Evolutionary conservation across 2,113 vertebrate species (phyloP).

Genomic region (Stictonetta naevosa): DNA sequence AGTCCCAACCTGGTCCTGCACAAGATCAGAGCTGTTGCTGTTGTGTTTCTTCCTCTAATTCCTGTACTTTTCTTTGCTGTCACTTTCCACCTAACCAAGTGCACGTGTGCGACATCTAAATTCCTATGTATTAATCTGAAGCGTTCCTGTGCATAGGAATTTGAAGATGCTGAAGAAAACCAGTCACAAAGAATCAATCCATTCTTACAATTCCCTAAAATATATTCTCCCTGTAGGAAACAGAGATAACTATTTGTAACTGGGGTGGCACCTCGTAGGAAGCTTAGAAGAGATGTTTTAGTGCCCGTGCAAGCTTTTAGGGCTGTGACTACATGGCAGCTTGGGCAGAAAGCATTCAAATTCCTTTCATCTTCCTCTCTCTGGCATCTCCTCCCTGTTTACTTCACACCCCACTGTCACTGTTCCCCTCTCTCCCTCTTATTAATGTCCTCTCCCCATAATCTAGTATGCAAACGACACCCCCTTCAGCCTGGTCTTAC

Average conservation of each 20-base stretch:
- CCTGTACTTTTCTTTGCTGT: background rate
- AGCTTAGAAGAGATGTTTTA: background rate
- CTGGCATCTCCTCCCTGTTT: background rate
- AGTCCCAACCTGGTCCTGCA: background rate
- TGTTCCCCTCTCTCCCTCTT: background rate
- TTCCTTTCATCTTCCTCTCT: conserved; percentile 12
- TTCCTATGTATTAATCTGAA: background rate
- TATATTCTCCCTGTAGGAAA: background rate
- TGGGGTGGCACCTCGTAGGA: background rate
- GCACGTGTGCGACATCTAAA: background rate
- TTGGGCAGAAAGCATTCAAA: background rate
- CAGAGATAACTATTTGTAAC: background rate
- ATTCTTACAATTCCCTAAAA: background rate
- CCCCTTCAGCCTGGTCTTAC: background rate
- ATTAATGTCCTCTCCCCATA: conserved; percentile 33
- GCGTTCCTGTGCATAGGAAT: background rate
- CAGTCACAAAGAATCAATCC: conserved; percentile 45
- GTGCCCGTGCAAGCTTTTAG: background rate
- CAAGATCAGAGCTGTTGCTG: background rate
- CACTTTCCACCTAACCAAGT: background rate
- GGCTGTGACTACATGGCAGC: background rate
- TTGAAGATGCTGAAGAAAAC: conserved; percentile 5
- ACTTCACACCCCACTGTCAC: background rate
- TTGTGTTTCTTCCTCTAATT: background rate
- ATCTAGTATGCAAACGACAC: background rate